phyloP scores from a whole-genome alignment of 1,140 invertebrate genomes.

The Euwallacea similis region DNA sequence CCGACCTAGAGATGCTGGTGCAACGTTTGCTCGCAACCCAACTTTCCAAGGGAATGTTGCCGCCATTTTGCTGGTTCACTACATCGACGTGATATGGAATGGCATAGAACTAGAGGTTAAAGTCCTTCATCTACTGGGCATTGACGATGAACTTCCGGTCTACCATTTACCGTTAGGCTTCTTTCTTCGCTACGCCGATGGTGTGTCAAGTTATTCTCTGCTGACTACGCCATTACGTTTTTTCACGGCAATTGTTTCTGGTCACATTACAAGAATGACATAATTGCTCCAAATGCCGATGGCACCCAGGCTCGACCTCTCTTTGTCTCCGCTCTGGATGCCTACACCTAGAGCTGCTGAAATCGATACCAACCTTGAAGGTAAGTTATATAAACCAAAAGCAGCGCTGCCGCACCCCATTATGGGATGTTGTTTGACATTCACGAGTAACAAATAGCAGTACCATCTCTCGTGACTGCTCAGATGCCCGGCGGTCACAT shows the following conservation, averaged over 20 bases:
- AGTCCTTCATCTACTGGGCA: constrained; percentile 49
- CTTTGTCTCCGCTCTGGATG: too few relatives aligned
- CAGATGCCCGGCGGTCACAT: background rate
- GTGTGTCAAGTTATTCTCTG: constrained; percentile 25
- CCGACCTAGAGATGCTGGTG: too few relatives aligned
- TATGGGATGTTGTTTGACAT: constrained; percentile 18
- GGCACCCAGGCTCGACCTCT: background rate
- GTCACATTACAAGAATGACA: constrained; percentile 6
- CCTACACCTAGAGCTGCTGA: too few relatives aligned
- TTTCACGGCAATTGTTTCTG: constrained; percentile 20
- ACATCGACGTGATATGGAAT: constrained; percentile 41
- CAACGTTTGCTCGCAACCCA: too few relatives aligned
- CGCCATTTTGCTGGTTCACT: constrained; percentile 26
- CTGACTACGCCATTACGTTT: constrained; percentile 12
- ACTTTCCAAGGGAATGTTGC: background rate
- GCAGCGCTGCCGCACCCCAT: constrained; percentile 7
- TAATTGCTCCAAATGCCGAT: background rate
- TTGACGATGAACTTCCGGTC: constrained; percentile 50
- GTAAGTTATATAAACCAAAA: background rate
- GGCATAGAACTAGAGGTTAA: constrained; percentile 48
- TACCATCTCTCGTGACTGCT: constrained; percentile 10
- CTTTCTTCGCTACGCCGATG: constrained; percentile 30
- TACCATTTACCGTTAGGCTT: constrained; percentile 47
- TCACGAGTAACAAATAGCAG: constrained; percentile 20
- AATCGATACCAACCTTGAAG: too few relatives aligned